A percentile compares a stretch with the other conserved stretches of the same genome.
phyloP scores from a whole-genome alignment of 1,140 invertebrate species.

The Mactra quadrangularis region DNA sequence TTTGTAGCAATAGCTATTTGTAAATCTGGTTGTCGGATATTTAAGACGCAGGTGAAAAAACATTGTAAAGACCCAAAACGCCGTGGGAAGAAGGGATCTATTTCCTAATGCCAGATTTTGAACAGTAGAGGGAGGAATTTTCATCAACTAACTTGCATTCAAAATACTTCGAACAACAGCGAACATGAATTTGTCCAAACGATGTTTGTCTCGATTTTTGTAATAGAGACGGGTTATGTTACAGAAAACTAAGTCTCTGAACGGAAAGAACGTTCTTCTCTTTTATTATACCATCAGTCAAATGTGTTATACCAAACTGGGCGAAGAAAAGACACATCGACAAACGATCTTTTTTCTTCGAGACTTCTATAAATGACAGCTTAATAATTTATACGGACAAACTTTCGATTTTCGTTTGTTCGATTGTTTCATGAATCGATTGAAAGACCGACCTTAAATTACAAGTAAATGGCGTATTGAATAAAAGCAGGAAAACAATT shows the following conservation, averaged over 20 bases:
- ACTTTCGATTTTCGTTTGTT: too few relatives aligned
- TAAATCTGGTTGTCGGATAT: conserved; percentile 49
- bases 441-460: too few relatives aligned
- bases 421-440: too few relatives aligned
- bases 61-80: conserved; percentile 46
- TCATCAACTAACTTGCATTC: conserved; percentile 55
- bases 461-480: too few relatives aligned
- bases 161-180: conserved; percentile 52
- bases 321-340: conserved; percentile 36
- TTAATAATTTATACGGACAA: too few relatives aligned
- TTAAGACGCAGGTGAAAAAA: conserved; percentile 62
- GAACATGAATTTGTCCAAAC: conserved; percentile 54
- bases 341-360: conserved; percentile 46
- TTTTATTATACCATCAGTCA: conserved; percentile 56
- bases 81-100: conserved; percentile 52
- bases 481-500: too few relatives aligned
- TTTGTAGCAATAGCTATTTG: conserved; percentile 49
- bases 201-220: conserved; percentile 40
- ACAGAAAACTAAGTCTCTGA: conserved; percentile 33
- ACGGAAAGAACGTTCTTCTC: conserved; percentile 34
- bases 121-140: conserved; percentile 63
- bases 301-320: conserved; percentile 18
- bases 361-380: too few relatives aligned
- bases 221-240: conserved; percentile 50
- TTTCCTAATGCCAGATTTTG: conserved; percentile 62